phyloP scores from a whole-genome alignment of 1,140 invertebrate genomes.

The Sesamia nonagrioides region DNA sequence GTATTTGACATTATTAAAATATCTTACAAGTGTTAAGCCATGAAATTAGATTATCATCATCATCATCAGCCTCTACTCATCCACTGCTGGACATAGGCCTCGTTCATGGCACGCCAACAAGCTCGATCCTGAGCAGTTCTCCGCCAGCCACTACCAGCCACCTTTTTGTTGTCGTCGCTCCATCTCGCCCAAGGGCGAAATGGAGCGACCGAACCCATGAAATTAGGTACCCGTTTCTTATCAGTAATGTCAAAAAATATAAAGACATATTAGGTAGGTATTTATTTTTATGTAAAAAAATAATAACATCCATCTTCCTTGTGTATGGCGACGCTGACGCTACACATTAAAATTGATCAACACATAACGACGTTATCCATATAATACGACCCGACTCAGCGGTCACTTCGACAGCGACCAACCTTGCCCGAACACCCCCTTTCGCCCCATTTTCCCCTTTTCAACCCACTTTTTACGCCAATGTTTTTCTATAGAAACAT shows the following conservation, averaged over 20 bases:
- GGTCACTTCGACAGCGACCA: conserved; percentile 85
- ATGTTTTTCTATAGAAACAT: conserved; percentile 84
- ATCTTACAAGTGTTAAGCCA: no score
- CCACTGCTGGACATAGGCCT: no score
- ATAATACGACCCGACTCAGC: conserved; percentile 86
- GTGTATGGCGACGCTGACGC: conserved; percentile 47
- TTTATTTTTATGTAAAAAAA: conserved; percentile 16
- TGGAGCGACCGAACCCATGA: no score
- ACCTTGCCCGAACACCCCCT: conserved; percentile 72
- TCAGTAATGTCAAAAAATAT: background rate
- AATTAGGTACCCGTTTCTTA: background rate
- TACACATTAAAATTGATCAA: conserved; percentile 86
- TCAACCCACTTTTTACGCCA: conserved; percentile 85
- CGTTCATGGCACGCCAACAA: no score
- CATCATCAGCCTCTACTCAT: no score
- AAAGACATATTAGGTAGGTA: background rate
- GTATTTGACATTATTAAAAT: no score
- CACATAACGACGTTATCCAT: conserved; percentile 86
- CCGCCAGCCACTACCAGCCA: no score
- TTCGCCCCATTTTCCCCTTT: conserved; percentile 68
- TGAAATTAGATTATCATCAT: no score
- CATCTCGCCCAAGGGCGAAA: no score
- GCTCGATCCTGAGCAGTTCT: no score
- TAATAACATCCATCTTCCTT: conserved; percentile 32
- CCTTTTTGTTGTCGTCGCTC: no score